phyloP scores from a whole-genome alignment of 1,140 invertebrate species.

The Drosophila murphyi region DNA sequence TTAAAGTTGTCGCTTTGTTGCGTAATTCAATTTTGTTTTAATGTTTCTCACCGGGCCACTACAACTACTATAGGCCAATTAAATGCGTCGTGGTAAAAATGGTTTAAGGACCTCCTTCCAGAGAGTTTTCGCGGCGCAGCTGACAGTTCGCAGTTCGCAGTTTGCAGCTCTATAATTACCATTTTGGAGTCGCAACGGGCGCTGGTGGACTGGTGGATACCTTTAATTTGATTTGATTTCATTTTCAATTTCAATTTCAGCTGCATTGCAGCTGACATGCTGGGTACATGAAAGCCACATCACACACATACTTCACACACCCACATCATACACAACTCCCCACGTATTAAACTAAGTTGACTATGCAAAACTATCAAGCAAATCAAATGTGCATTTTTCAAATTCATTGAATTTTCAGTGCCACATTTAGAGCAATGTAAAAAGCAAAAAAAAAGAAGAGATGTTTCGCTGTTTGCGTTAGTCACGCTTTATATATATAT shows the following conservation, averaged over 20 bases:
- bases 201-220: constrained; percentile 58
- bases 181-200: constrained; percentile 45
- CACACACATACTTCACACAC: constrained; percentile 18
- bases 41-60: constrained; percentile 11
- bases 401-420: constrained; percentile 77
- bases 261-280: constrained; percentile 78
- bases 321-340: constrained; percentile 8
- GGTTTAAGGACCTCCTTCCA: constrained; percentile 32
- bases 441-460: not conserved
- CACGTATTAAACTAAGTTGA: constrained; percentile 24
- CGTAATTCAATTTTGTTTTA: constrained; percentile 46
- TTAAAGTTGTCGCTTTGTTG: constrained; percentile 46
- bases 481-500: constrained; percentile 48
- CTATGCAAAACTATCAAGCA: constrained; percentile 66
- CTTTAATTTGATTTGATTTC: constrained; percentile 78
- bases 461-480: constrained; percentile 36
- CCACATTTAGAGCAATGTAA: constrained; percentile 47
- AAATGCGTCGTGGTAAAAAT: constrained; percentile 50
- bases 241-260: constrained; percentile 75
- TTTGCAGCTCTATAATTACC: constrained; percentile 35
- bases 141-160: not conserved
- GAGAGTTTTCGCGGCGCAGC: constrained; percentile 3
- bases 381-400: constrained; percentile 81
- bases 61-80: constrained; percentile 34
- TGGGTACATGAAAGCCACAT: constrained; percentile 56